Percentiles rank a stretch among this genome's conserved stretches.
Conservation (phyloP, 2,797 vertebrate species). For the Acrossocheilus wenchowensis region DNA sequence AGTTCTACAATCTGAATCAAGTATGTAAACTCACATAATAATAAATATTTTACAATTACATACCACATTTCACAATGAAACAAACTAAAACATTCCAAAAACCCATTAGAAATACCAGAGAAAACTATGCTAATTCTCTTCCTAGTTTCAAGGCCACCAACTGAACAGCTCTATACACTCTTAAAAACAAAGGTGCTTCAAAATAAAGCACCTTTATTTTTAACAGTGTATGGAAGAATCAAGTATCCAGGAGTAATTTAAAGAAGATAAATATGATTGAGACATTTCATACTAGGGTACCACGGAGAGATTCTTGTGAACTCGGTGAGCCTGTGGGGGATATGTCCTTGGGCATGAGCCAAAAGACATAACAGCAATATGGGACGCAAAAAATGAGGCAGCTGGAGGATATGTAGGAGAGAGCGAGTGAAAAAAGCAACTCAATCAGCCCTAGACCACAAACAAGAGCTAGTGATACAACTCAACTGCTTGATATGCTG, state of each 20-base stretch:
- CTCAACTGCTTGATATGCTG: constrained; percentile 34
- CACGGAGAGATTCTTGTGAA: constrained; percentile 30
- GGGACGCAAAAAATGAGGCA: constrained; percentile 30
- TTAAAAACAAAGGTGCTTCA: too few species aligned
- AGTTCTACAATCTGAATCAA: neutral
- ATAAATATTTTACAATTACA: neutral
- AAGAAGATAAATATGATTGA: constrained; percentile 21
- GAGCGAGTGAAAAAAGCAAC: constrained; percentile 58
- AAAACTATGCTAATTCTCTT: neutral
- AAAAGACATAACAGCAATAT: constrained; percentile 55
- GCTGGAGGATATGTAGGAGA: constrained; percentile 46
- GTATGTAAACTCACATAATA: neutral
- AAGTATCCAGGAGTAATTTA: neutral
- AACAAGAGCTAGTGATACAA: constrained; percentile 13
- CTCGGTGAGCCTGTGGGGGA: constrained; percentile 43
- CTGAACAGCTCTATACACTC: neutral
- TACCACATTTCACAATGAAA: neutral
- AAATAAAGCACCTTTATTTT: too few species aligned
- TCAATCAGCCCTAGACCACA: constrained; percentile 51
- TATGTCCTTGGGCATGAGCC: constrained; percentile 50
- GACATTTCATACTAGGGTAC: constrained; percentile 7
- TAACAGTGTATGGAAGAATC: neutral
- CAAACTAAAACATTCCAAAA: neutral
- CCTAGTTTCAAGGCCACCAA: neutral
- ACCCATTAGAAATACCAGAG: neutral